Base-by-base conservation (phyloP, 2,888 invertebrate genomes). In the Mimachlamys varia region DNA sequence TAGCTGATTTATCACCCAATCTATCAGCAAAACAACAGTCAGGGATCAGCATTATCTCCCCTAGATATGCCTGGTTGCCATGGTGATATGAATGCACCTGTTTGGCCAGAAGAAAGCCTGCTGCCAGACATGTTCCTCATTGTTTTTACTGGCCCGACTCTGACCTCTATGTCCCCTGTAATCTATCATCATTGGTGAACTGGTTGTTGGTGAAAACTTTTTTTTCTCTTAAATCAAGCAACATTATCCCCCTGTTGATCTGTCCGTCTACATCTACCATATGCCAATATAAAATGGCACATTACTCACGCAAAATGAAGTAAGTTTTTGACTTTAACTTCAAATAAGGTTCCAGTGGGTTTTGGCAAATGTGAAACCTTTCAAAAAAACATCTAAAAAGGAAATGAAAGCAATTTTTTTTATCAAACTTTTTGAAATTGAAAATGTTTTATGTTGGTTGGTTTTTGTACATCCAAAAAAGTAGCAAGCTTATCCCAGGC, bases 1-100 rank as follows among this genome's bases (percentile, higher is more conserved):
- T 76, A 76, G 76, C 76, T 33, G 27, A 76, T 76, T 76, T 76
- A 76, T 76, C 76, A 76, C 19, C 76, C 27, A 33, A 33, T 76
- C 76, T 33, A 76, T 76, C 76, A 76, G 33, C 76, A 76, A 76
- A 76, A 76, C 76, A 76, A 76, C 76, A 76, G 76, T 33, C 76
- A 76, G 76, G 33, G 76, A 76, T 33, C 76, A 76, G 76, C 33
- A 76, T 76, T 76, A 76, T 76, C 76, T 76, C 76, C 76, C 76
- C 33, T 76, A 76, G 76, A 76, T 76, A 76, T 76, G 76, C 76
- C 76, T 76, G 76, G 76, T 76, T 76, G 76, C 33, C 76, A 76
- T 76, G 76, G 76, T 76, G 76, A 76, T 33, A 27, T 76, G 76
- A 33, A 13, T 76, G 76, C 76, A 76, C 76, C 76, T 76, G 76